Evolutionary conservation across 1,140 invertebrate genomes (phyloP), one percentile per base, ranked within the genome.

Genomic region (Ostrea edulis): DNA sequence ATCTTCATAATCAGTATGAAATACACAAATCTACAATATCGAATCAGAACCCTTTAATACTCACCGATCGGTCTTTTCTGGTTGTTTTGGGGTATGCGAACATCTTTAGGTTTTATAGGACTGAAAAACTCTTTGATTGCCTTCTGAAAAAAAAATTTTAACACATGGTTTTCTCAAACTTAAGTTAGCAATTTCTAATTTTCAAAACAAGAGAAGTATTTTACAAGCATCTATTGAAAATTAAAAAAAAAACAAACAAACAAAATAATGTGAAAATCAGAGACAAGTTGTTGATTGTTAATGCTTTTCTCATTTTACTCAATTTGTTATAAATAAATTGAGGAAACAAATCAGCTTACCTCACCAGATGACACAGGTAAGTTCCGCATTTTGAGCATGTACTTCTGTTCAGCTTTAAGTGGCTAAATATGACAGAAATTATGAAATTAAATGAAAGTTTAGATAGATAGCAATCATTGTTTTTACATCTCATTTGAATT

Each of bases 81-180:
- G 14, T 90, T 92, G 90, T 97, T 97, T 89, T 95, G 96, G 0
- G 98, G 97, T 53, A 98, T 94, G 89, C 98, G 96, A 87, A 99
- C 97, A 44, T 97, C 97, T 92, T 96, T 97, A 25, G 97, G 96
- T 90, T 97, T 97, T 11, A 98, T 91, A 0, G 98, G 97, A 90
- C 96, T 96, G 88, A 99, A 98, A 93, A 99, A 99, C 90, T 97
- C 96, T 94, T 97, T 97, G 0, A 98, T 95, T 91, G 97, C 96
- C 95, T 97, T 97, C 94, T 98, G 97, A 52, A 92, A 92, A 55
- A 82, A 65, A 86, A 53, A n/a, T 44, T 44, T 44, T 44, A 44
- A 44, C 35, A 1, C 5, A 44, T 44, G 35, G 35, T 44, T 44
- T 44, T 44, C 35, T 44, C 35, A 44, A 44, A 44, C 35, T 44